Base-by-base conservation (phyloP, 2,113 vertebrate genomes). In the Ranitomeya imitator region DNA sequence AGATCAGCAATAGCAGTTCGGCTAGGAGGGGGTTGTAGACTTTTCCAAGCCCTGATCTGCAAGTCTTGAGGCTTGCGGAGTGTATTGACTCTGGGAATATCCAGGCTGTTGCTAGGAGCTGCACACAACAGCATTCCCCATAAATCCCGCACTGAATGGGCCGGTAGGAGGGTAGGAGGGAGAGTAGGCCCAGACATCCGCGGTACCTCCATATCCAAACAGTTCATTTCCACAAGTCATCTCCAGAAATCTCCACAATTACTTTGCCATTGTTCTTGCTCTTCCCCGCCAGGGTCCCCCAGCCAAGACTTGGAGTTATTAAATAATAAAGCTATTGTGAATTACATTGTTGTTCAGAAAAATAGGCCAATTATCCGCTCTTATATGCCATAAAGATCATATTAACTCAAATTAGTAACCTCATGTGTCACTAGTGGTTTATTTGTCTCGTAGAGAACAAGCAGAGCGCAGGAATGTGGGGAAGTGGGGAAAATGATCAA, bases 261-360 rank as follows among this genome's bases (percentile, higher is more conserved):
- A 96, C 95, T 95, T 94, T 93, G 86, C 93, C 95, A 95, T 96
- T 96, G 95, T 96, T 96, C 94, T 95, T 94, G 95, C 94, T 94
- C 95, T 94, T 94, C 95, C 93, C 95, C 93, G 96, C 95, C 93
- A 94, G 95, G 95, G 94, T 94, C 96, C 95, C 96, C 94, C 96
- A 96, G 95, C 93, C 94, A 97, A 97, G 97, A 95, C 95, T 96
- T 96, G 97, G 96, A 97, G 95, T 97, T 97, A 97, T 98, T 98
- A 97, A 98, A 98, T 97, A 96, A 98, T 97, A 98, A 99, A 97
- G 96, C 97, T 95, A 97, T 96, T 96, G 95, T 96, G 96, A 96
- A 97, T 96, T 96, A 96, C 96, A 96, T 96, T 97, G 96, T 97
- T 96, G 95, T 92, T 91, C 89, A 89, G 93, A 93, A 95, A 96